Evolutionary conservation across 2,888 invertebrate genomes (phyloP).

Genomic region (Girardia tigrina): DNA sequence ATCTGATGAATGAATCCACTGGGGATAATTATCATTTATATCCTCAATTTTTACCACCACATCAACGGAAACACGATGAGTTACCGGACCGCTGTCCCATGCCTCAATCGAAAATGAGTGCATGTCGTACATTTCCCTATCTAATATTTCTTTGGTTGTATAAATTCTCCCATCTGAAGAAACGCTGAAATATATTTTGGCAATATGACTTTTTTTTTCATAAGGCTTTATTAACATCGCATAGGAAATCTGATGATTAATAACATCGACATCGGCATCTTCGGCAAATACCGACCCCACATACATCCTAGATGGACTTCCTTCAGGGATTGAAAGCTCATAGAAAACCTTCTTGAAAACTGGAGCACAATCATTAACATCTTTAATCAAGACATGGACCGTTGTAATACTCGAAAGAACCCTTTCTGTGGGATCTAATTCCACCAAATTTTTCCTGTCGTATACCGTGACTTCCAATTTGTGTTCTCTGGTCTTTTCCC

Average conservation of each 20-base stretch:
- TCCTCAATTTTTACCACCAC: constrained; percentile 34
- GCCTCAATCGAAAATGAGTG: constrained; percentile 28
- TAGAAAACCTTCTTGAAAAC: constrained; percentile 28
- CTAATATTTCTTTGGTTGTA: constrained; percentile 27
- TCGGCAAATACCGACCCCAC: constrained; percentile 33
- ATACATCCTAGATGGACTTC: not conserved
- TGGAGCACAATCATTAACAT: constrained; percentile 35
- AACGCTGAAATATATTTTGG: constrained; percentile 30
- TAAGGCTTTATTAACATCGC: constrained; percentile 21
- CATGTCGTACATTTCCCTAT: constrained; percentile 29
- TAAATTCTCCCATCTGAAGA: constrained; percentile 28
- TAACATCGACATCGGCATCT: constrained; percentile 30
- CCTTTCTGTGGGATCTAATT: not conserved
- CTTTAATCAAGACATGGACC: constrained; percentile 29
- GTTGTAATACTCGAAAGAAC: constrained; percentile 17
- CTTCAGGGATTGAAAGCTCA: constrained; percentile 30
- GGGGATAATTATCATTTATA: constrained; percentile 32
- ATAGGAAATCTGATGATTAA: constrained; percentile 28
- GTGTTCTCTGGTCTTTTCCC: constrained; percentile 24
- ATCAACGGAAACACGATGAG: constrained; percentile 23
- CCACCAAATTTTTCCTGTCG: not conserved
- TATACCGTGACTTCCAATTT: constrained; percentile 1
- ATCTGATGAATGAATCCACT: constrained; percentile 24
- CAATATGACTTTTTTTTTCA: not conserved
- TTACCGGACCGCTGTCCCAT: constrained; percentile 23